Conservation (phyloP, 2,113 vertebrate species). For the Zapornia atra region DNA sequence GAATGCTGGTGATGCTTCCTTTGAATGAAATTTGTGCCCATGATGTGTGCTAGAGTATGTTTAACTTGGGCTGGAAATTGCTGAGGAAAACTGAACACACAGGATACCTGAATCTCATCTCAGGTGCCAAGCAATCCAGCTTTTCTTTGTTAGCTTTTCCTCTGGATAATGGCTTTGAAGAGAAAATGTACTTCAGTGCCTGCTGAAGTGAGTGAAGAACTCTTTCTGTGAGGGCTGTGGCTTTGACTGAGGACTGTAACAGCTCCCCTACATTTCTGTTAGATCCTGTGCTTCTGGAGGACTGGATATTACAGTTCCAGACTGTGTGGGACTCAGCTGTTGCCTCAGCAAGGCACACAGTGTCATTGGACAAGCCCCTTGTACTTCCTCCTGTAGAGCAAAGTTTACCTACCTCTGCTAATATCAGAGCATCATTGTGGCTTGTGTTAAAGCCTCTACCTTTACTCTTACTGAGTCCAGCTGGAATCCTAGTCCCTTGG, state of each 20-base stretch:
- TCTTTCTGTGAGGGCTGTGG: neutral
- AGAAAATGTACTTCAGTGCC: neutral
- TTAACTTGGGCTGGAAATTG: neutral
- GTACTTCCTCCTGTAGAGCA: neutral
- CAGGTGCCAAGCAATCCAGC: neutral
- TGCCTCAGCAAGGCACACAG: neutral
- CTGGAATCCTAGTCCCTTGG: neutral
- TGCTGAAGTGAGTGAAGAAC: neutral
- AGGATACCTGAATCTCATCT: neutral
- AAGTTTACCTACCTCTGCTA: slow-evolving; percentile 38
- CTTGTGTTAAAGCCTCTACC: neutral
- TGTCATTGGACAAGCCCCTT: neutral
- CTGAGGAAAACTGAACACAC: neutral
- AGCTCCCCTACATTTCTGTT: neutral
- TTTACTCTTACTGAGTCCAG: neutral
- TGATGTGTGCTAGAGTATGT: neutral
- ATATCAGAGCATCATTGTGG: neutral
- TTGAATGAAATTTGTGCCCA: neutral
- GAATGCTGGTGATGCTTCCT: neutral
- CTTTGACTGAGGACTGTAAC: neutral
- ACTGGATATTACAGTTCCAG: neutral
- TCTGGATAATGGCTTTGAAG: neutral
- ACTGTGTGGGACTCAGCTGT: neutral
- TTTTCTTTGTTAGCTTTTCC: neutral
- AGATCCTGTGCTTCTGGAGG: neutral